A percentile compares a stretch with the other conserved stretches of the same genome.
Evolutionary conservation across 2,888 invertebrate species (phyloP).

Genomic region (Timema cristinae): DNA sequence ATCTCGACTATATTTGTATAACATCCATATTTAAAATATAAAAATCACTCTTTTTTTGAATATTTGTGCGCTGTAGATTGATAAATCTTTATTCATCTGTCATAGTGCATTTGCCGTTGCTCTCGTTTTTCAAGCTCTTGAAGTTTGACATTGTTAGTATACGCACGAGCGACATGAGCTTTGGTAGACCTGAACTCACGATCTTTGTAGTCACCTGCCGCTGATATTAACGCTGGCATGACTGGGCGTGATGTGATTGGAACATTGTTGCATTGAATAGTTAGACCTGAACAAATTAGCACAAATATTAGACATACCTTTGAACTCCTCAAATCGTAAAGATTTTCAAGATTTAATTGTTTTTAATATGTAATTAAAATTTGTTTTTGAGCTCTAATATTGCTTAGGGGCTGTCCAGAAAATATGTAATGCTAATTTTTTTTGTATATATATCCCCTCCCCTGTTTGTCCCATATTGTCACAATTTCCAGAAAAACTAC

Average conservation of each 20-base stretch:
- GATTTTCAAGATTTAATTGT: not conserved
- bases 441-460: too few relatives aligned
- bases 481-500: too few relatives aligned
- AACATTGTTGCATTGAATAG: constrained; percentile 38
- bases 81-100: too few relatives aligned
- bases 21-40: too few relatives aligned
- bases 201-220: constrained; percentile 31
- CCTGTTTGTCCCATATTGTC: too few relatives aligned
- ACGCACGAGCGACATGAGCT: constrained; percentile 36
- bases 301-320: constrained; percentile 20
- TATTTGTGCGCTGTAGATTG: too few relatives aligned
- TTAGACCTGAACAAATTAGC: constrained; percentile 34
- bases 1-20: too few relatives aligned
- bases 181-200: constrained; percentile 35
- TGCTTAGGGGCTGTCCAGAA: too few relatives aligned
- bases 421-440: too few relatives aligned
- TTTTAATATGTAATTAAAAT: not conserved
- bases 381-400: too few relatives aligned
- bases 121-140: constrained; percentile 34
- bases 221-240: constrained; percentile 32
- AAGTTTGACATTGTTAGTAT: constrained; percentile 37
- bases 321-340: not conserved
- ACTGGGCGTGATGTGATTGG: constrained; percentile 37
- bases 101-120: not conserved
- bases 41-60: too few relatives aligned